Conservation (phyloP, 2,797 vertebrate genomes). For the Rhabdophis nuchalis region DNA sequence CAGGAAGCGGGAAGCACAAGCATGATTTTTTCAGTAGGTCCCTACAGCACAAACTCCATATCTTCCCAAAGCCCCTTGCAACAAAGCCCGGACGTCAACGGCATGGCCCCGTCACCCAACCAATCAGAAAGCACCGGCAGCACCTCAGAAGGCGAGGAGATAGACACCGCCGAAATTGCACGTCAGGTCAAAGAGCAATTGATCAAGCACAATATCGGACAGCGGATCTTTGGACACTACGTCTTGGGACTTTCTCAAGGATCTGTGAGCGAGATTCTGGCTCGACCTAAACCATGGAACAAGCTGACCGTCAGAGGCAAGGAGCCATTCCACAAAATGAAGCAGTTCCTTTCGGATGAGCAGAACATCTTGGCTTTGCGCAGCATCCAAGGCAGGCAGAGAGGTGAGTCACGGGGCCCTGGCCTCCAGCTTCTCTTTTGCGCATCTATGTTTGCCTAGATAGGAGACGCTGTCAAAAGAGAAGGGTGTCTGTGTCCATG, state of each 20-base stretch:
- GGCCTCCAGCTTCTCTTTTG: not conserved
- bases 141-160: conserved; percentile 89
- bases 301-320: conserved; percentile 89
- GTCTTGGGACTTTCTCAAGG: conserved; percentile 95
- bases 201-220: conserved; percentile 98
- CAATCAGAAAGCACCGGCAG: conserved; percentile 89
- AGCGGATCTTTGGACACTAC: conserved; percentile 95
- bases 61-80: conserved; percentile 88
- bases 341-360: conserved; percentile 95
- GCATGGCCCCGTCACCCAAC: conserved; percentile 89
- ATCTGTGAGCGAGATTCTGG: conserved; percentile 94
- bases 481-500: not conserved
- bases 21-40: conserved; percentile 91
- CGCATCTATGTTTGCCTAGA: not conserved
- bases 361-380: conserved; percentile 95
- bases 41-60: conserved; percentile 91
- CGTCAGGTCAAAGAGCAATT: conserved; percentile 97
- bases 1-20: conserved; percentile 93
- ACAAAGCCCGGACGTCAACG: conserved; percentile 89
- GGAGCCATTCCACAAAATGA: conserved; percentile 98
- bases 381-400: conserved; percentile 94
- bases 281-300: conserved; percentile 82
- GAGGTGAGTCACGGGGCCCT: conserved; percentile 72
- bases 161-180: conserved; percentile 94
- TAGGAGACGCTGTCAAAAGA: too few species aligned